Conservation (phyloP, 2,113 vertebrate genomes). For the Donacobius atricapilla region DNA sequence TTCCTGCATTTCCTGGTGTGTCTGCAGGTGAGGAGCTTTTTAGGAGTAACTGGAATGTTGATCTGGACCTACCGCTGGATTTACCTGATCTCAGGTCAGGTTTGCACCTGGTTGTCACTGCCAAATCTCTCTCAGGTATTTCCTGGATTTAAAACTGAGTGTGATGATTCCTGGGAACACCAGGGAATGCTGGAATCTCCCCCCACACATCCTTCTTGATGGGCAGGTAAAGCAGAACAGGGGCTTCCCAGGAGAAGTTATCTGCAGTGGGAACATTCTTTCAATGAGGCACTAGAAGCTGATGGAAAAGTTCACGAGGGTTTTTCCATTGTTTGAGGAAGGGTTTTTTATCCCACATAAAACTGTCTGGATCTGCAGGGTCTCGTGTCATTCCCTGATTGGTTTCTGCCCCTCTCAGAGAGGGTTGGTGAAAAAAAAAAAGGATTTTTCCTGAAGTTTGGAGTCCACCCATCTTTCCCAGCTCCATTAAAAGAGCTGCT, state of each 20-base stretch:
- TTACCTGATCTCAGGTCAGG: not conserved
- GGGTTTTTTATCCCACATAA: not conserved
- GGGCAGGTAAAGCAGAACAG: not conserved
- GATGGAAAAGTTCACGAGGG: not conserved
- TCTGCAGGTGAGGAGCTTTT: not conserved
- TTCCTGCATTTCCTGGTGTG: not conserved
- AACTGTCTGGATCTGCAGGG: not conserved
- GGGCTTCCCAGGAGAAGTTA: not conserved
- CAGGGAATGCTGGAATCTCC: not conserved
- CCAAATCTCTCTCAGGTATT: not conserved
- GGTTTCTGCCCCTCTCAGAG: not conserved
- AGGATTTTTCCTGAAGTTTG: not conserved
- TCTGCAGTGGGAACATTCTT: not conserved
- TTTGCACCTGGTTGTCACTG: not conserved
- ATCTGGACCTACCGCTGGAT: not conserved
- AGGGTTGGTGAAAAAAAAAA: not conserved
- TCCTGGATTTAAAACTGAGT: not conserved
- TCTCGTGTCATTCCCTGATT: not conserved
- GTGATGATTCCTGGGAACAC: not conserved
- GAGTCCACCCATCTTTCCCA: not conserved
- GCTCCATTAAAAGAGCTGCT: not conserved
- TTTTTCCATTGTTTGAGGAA: not conserved
- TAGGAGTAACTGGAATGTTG: not conserved
- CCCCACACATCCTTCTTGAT: not conserved
- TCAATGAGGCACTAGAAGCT: not conserved